phyloP scores from a whole-genome alignment of 2,888 invertebrate species.

The Drosophila barbarae region DNA sequence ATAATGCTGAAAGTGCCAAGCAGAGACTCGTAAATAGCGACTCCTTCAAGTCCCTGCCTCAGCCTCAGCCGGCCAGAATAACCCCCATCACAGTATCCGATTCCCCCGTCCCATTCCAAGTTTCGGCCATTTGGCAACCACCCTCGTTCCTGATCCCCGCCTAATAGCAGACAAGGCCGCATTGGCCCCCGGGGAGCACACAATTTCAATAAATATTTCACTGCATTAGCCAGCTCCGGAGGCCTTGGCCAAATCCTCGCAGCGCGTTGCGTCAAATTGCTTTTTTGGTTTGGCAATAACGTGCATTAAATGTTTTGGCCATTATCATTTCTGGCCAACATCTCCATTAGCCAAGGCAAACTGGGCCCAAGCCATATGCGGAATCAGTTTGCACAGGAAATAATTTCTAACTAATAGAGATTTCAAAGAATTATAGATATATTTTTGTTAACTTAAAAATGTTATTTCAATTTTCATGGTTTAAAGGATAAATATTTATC shows the following conservation, averaged over 20 bases:
- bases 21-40: conserved; percentile 69
- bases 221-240: conserved; percentile 67
- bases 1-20: conserved; percentile 73
- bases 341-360: conserved; percentile 57
- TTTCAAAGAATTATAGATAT: neutral
- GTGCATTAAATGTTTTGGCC: conserved; percentile 75
- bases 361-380: neutral
- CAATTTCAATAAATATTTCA: conserved; percentile 79
- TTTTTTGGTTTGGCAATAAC: conserved; percentile 65
- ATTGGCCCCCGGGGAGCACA: conserved; percentile 74
- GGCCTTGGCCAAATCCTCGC: conserved; percentile 32
- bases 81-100: conserved; percentile 49
- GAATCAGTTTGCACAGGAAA: conserved; percentile 3
- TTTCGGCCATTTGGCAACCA: conserved; percentile 45
- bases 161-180: conserved; percentile 65
- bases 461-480: neutral
- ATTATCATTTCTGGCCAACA: conserved; percentile 73
- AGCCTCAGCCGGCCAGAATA: conserved; percentile 21
- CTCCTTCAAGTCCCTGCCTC: conserved; percentile 20
- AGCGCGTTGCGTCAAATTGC: conserved; percentile 59
- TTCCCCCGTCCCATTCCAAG: conserved; percentile 40
- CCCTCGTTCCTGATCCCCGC: conserved; percentile 26
- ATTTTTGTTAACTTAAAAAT: neutral
- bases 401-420: neutral
- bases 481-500: neutral